A percentile compares a stretch with the other conserved stretches of the same genome.
phyloP scores from a whole-genome alignment of 2,113 vertebrate genomes.

The Anolis carolinensis region DNA sequence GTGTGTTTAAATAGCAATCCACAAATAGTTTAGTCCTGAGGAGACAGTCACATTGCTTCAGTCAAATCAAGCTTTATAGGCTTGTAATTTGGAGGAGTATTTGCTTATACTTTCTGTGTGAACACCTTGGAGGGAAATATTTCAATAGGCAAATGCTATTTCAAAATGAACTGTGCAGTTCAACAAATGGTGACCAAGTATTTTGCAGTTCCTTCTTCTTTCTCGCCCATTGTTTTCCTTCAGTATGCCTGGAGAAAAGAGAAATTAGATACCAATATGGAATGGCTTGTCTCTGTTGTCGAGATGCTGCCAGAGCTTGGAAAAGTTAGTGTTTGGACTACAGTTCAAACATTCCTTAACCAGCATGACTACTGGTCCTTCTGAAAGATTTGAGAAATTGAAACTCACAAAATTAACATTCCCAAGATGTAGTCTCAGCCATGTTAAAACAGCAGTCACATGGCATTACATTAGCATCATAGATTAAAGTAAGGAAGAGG shows the following conservation, averaged over 20 bases:
- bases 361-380: too few species aligned
- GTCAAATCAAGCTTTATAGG: constrained; percentile 60
- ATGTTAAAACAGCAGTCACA: fast-evolving
- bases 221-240: constrained; percentile 19
- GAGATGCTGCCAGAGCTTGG: too few species aligned
- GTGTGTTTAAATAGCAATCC: constrained; percentile 70
- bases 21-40: constrained; percentile 52
- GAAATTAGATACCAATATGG: background rate
- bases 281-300: too few species aligned
- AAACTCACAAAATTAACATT: constrained; percentile 12
- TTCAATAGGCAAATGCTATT: constrained; percentile 49
- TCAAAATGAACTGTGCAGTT: constrained; percentile 52
- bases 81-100: constrained; percentile 50
- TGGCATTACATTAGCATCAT: fast-evolving
- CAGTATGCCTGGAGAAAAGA: constrained; percentile 11
- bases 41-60: constrained; percentile 52
- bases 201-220: constrained; percentile 29
- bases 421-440: too few species aligned
- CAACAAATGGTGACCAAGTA: background rate
- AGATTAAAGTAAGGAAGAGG: fast-evolving
- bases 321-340: too few species aligned
- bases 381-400: constrained; percentile 24
- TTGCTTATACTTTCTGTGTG: constrained; percentile 42
- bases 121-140: constrained; percentile 42
- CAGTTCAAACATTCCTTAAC: too few species aligned